Evolutionary conservation across 2,888 invertebrate species (phyloP).

Genomic region (Stratiomys singularior): DNA sequence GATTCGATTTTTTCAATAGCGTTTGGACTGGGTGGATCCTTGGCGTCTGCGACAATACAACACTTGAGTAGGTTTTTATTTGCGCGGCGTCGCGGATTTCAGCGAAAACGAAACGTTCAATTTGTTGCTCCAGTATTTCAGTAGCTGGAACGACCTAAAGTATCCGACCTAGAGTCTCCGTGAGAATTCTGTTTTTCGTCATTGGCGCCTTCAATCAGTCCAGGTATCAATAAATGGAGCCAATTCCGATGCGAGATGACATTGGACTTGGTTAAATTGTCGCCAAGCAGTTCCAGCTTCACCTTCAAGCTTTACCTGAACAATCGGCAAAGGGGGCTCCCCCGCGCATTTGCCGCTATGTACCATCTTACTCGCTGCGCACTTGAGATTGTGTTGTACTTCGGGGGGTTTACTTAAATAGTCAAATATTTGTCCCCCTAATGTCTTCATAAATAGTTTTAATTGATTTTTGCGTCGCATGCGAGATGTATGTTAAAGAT

Average conservation of each 20-base stretch:
- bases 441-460: conserved; percentile 51
- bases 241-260: not conserved
- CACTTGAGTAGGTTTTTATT: not conserved
- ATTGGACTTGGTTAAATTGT: not conserved
- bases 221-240: not conserved
- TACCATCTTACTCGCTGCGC: conserved; percentile 1
- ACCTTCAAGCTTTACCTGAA: not conserved
- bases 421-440: conserved; percentile 50
- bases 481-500: conserved; percentile 6
- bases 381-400: conserved; percentile 33
- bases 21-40: not conserved
- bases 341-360: not conserved
- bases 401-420: conserved; percentile 47
- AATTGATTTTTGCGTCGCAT: conserved; percentile 49
- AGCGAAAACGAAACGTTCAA: too few species aligned
- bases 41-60: not conserved
- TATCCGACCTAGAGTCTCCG: too few species aligned
- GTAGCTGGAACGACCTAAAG: too few species aligned
- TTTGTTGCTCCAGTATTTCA: too few species aligned
- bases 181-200: too few species aligned
- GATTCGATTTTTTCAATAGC: not conserved
- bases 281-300: not conserved
- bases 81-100: not conserved
- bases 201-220: not conserved
- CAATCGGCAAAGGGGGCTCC: not conserved